A percentile compares a stretch with the other conserved stretches of the same genome.
Conservation (phyloP, 2,113 vertebrate genomes). For the Sorex fumeus region DNA sequence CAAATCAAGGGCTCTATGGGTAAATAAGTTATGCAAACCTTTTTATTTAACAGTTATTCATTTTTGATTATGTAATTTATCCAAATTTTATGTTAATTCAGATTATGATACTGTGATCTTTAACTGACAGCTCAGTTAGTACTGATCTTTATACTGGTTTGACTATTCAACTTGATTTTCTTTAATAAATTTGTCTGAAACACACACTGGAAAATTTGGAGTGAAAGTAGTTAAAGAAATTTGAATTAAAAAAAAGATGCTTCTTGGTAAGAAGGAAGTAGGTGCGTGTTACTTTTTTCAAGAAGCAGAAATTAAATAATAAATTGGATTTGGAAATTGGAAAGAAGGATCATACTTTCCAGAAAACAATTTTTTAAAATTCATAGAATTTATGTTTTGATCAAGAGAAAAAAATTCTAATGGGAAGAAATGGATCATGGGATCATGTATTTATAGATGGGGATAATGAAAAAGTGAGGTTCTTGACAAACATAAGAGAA, state of each 20-base stretch:
- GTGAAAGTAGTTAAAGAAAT: background rate
- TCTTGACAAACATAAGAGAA: background rate
- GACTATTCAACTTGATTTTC: background rate
- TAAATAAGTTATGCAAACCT: background rate
- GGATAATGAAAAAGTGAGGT: background rate
- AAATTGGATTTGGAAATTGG: background rate
- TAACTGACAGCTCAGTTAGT: background rate
- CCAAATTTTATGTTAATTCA: background rate
- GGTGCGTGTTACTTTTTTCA: background rate
- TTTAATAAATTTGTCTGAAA: background rate
- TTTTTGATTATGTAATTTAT: background rate
- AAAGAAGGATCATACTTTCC: background rate
- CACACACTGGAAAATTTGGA: slow-evolving; percentile 1
- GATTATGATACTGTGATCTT: background rate
- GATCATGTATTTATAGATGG: background rate
- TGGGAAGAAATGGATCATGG: background rate
- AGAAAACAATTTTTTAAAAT: background rate
- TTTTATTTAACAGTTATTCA: slow-evolving; percentile 25
- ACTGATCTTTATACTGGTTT: background rate
- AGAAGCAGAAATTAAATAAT: background rate
- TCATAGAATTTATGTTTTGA: background rate
- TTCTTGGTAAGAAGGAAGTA: background rate
- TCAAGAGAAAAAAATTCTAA: background rate
- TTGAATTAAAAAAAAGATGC: background rate
- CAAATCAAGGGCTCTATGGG: background rate